Evolutionary conservation across 2,888 invertebrate species (phyloP), one percentile per base, ranked within the genome.

Genomic region (Hofmannophila pseudospretella): DNA sequence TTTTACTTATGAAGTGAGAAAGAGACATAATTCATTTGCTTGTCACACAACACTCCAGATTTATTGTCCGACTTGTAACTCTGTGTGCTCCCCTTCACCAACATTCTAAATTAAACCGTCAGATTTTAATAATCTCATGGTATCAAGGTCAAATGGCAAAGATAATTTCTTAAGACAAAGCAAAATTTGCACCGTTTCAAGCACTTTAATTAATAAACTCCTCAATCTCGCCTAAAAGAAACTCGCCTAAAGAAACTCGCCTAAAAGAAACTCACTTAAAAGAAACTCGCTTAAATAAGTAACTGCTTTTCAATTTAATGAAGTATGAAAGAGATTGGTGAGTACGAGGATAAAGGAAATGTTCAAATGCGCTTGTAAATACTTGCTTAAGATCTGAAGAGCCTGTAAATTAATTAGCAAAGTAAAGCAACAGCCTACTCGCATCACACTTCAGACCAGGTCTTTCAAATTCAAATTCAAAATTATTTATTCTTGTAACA

Each of bases 201-300:
- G 29, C 36, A 37, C 39, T 41, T 42, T 31, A 39, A 41, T 41
- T 36, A 40, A 36, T 44, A 40, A 41, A 38, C 37, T 36, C 29
- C 23, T 13, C 34, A 39, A 32, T 38, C 36, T 42, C 12, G 25
- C 26, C 23, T 9, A 32, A 39, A 39, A 39, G 41, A 38, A n/a
- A n/a, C n/a, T n/a, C n/a, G n/a, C n/a, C n/a, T n/a, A n/a, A n/a
- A n/a, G n/a, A n/a, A n/a, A n/a, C n/a, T n/a, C n/a, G n/a, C n/a
- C n/a, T n/a, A n/a, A n/a, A n/a, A n/a, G n/a, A n/a, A n/a, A n/a
- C n/a, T n/a, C n/a, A n/a, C n/a, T n/a, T n/a, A n/a, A n/a, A n/a
- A n/a, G 41, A 38, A 38, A 34, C 41, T 44, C 41, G 28, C 41
- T 44, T 41, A 36, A 38, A 39, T 41, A 41, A 44, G 41, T 44